These are phyloP conservation scores for Pseudorectes ferrugineus DNA, from an alignment of 2,113 vertebrate species.

Conservation along the genomic window DNA sequence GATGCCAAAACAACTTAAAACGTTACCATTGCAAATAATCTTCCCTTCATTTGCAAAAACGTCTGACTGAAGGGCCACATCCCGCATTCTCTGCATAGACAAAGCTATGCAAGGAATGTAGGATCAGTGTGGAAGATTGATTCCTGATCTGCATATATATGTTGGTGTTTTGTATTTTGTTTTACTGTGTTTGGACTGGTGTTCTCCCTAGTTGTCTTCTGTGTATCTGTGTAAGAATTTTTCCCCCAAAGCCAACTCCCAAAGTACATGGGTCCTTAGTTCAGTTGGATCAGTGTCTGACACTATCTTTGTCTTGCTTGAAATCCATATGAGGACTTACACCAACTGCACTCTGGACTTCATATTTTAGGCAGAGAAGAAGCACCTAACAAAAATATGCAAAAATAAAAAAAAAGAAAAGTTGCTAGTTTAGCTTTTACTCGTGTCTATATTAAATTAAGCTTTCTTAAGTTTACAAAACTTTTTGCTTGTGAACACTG, in stretches of 20 bases:
- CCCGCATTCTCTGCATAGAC: slow-evolving; percentile 23
- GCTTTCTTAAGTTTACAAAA: slow-evolving; percentile 52
- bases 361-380: slow-evolving; percentile 59
- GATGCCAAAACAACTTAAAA: slow-evolving; percentile 57
- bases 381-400: slow-evolving; percentile 67
- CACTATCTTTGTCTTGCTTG: slow-evolving; percentile 43
- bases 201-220: slow-evolving; percentile 25
- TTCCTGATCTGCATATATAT: slow-evolving; percentile 50
- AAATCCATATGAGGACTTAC: slow-evolving; percentile 43
- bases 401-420: slow-evolving; percentile 40
- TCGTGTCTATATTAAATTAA: slow-evolving; percentile 53
- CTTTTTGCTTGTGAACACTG: slow-evolving; percentile 30
- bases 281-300: slow-evolving; percentile 52
- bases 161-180: slow-evolving; percentile 43
- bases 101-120: slow-evolving; percentile 38
- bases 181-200: slow-evolving; percentile 41
- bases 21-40: slow-evolving; percentile 35
- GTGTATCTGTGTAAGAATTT: slow-evolving; percentile 28
- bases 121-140: slow-evolving; percentile 29
- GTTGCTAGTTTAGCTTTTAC: slow-evolving; percentile 28
- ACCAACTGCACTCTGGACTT: slow-evolving; percentile 61
- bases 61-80: slow-evolving; percentile 16
- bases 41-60: slow-evolving; percentile 43
- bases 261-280: slow-evolving; percentile 49
- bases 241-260: slow-evolving; percentile 45